Evolutionary conservation across 2,113 vertebrate genomes (phyloP).

Genomic region (Dolichotis patagonum): DNA sequence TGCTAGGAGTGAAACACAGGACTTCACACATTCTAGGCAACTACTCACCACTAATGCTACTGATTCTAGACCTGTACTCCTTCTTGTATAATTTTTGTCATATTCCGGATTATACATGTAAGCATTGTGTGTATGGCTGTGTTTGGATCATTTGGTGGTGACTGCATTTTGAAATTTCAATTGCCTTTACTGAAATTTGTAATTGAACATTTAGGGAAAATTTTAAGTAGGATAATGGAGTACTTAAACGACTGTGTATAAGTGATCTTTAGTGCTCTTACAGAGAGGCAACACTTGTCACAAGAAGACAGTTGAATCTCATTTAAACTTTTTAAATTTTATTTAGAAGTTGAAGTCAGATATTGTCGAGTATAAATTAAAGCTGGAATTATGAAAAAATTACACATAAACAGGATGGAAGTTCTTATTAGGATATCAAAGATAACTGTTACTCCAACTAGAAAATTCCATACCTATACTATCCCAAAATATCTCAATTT

Average conservation of each 20-base stretch:
- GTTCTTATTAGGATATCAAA: neutral
- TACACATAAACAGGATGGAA: neutral
- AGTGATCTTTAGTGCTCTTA: neutral
- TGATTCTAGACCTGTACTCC: neutral
- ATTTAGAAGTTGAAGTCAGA: too few relatives aligned
- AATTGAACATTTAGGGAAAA: neutral
- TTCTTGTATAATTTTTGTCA: neutral
- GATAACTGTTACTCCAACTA: neutral
- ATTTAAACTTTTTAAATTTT: conserved; percentile 22
- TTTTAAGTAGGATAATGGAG: neutral
- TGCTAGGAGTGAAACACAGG: neutral
- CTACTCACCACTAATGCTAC: neutral
- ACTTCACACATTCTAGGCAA: neutral
- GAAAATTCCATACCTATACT: neutral
- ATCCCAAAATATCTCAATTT: neutral
- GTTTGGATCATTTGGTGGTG: neutral
- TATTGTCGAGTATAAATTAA: too few relatives aligned
- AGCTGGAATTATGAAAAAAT: too few relatives aligned
- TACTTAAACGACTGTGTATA: neutral
- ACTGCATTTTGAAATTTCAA: neutral
- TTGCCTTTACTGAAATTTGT: conserved; percentile 38
- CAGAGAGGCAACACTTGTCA: conserved; percentile 26
- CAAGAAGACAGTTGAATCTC: conserved; percentile 22
- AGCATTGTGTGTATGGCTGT: neutral
- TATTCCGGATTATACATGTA: neutral